Conservation (phyloP, 2,113 vertebrate genomes). For the Halcyon senegalensis region DNA sequence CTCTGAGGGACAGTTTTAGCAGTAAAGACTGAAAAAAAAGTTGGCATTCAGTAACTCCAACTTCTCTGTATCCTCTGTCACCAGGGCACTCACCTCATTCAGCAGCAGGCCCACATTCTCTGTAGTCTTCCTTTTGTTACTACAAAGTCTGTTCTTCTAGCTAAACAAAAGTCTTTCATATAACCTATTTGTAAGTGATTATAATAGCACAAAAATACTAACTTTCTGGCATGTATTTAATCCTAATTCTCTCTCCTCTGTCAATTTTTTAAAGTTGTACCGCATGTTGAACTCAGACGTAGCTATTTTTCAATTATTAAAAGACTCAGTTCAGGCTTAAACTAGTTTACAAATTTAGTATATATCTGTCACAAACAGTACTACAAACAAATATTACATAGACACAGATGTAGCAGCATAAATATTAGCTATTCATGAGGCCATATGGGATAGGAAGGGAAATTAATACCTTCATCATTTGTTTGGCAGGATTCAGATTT, state of each 20-base stretch:
- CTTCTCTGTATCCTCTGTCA: neutral
- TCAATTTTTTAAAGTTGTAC: neutral
- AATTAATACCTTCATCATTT: neutral
- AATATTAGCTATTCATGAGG: neutral
- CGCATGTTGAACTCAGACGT: neutral
- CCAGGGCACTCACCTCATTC: neutral
- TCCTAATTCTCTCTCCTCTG: neutral
- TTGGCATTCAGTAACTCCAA: neutral
- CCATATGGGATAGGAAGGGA: neutral
- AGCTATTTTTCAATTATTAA: neutral
- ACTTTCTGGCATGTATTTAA: neutral
- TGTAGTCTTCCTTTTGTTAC: neutral
- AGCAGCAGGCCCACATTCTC: neutral
- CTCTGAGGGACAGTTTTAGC: neutral
- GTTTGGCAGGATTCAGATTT: neutral
- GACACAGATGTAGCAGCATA: neutral
- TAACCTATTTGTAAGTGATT: neutral
- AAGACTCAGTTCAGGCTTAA: neutral
- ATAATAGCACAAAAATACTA: neutral
- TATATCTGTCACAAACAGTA: neutral
- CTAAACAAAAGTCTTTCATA: neutral
- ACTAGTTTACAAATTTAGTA: neutral
- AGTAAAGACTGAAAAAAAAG: neutral
- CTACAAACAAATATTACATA: neutral
- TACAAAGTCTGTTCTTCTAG: neutral